phyloP scores from a whole-genome alignment of 2,113 vertebrate genomes.

The Clinocottus analis region DNA sequence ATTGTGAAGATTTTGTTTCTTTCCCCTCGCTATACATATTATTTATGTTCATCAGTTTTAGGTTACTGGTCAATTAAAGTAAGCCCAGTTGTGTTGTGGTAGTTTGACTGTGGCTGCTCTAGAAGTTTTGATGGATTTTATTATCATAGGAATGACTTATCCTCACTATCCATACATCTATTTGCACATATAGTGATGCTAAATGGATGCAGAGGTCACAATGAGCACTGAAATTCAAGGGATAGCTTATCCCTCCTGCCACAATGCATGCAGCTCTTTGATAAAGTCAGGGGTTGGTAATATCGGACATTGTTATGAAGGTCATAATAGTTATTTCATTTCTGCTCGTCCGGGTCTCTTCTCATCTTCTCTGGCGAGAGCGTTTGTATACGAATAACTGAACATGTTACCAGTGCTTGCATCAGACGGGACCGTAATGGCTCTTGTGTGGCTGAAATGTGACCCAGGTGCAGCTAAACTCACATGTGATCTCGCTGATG shows the following conservation, averaged over 20 bases:
- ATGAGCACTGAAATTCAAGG: background rate
- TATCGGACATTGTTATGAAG: constrained; percentile 7
- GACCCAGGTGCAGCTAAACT: constrained; percentile 28
- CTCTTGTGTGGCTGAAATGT: constrained; percentile 30
- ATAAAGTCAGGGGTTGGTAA: constrained; percentile 25
- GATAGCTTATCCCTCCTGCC: constrained; percentile 12
- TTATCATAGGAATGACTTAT: constrained; percentile 23
- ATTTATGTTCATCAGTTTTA: background rate
- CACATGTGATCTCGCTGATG: constrained; percentile 5
- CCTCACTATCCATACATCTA: constrained; percentile 4
- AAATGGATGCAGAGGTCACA: constrained; percentile 50
- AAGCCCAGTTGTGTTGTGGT: background rate
- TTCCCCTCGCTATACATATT: background rate
- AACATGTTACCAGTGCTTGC: constrained; percentile 43
- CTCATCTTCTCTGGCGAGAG: constrained; percentile 13
- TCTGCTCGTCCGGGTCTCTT: background rate
- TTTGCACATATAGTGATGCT: constrained; percentile 20
- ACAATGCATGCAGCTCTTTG: background rate
- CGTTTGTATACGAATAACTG: constrained; percentile 7
- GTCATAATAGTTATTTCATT: background rate
- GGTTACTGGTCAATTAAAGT: constrained; percentile 14
- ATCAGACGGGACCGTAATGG: constrained; percentile 20
- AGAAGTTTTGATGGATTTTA: background rate
- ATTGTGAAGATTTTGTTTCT: background rate
- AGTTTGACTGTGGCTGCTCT: background rate